A percentile compares a stretch with the other conserved stretches of the same genome.
Evolutionary conservation across 2,797 vertebrate genomes (phyloP).

Genomic region (Brachymystax lenok): DNA sequence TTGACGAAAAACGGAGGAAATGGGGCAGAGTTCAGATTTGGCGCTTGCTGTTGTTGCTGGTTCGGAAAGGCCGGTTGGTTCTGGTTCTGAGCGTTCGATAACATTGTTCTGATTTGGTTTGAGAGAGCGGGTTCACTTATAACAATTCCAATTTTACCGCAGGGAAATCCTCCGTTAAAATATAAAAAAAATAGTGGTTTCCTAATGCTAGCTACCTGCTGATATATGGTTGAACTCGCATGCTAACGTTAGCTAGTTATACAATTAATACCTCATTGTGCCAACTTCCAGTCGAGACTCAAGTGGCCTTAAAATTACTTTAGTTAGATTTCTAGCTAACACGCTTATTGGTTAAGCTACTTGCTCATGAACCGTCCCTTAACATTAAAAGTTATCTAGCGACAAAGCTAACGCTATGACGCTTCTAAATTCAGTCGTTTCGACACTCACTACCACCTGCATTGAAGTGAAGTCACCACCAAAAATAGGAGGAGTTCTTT

Average conservation of each 20-base stretch:
- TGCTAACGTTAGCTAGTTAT: slow-evolving; percentile 2
- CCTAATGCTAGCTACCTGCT: slow-evolving; percentile 4
- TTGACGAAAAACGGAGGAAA: slow-evolving; percentile 39
- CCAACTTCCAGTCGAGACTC: no score
- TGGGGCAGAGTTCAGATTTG: slow-evolving; percentile 34
- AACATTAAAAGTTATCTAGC: neutral
- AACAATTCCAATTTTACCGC: neutral
- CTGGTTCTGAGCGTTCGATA: slow-evolving; percentile 67
- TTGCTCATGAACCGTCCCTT: neutral
- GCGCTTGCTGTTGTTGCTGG: slow-evolving; percentile 45
- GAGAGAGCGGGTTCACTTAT: neutral
- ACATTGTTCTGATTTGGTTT: slow-evolving; percentile 55
- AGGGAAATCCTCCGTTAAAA: neutral
- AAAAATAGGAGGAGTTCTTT: neutral
- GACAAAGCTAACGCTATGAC: neutral
- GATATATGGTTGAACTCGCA: neutral
- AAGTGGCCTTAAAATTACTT: no score
- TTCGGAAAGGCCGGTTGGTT: slow-evolving; percentile 59
- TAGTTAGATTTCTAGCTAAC: no score
- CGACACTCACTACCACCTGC: neutral
- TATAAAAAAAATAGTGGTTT: neutral
- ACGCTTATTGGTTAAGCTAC: neutral
- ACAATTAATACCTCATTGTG: no score
- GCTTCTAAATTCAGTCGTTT: neutral
- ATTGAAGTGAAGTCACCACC: neutral